phyloP scores from a whole-genome alignment of 2,888 invertebrate genomes.

The Branchipolynoe longqiensis region DNA sequence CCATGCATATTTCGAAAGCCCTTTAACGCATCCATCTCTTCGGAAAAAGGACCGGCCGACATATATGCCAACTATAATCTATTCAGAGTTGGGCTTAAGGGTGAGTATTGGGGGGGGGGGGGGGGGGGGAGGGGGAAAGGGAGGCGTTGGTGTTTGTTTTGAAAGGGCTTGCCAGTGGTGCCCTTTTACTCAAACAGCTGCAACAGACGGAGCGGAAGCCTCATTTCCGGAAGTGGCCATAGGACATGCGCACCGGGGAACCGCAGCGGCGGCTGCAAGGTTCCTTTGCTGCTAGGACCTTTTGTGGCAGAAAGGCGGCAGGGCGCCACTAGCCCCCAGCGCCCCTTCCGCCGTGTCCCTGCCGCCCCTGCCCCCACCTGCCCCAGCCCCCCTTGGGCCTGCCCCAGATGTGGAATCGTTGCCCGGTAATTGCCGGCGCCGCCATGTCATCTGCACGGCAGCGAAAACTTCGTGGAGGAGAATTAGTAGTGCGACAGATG shows the following conservation, averaged over 20 bases:
- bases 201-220: slow-evolving; percentile 48
- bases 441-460: slow-evolving; percentile 41
- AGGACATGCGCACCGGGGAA: slow-evolving; percentile 18
- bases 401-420: slow-evolving; percentile 42
- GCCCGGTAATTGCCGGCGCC: slow-evolving; percentile 38
- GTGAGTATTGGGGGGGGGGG: too few relatives aligned
- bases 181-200: slow-evolving; percentile 48
- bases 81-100: not conserved
- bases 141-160: slow-evolving; percentile 19
- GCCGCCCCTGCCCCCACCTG: too few relatives aligned
- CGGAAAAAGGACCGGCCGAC: too few relatives aligned
- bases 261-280: not conserved
- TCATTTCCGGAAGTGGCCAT: slow-evolving; percentile 35
- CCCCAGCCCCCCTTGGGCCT: not conserved
- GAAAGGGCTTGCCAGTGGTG: slow-evolving; percentile 46
- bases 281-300: slow-evolving; percentile 40
- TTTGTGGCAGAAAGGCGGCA: slow-evolving; percentile 45
- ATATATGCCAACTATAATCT: slow-evolving; percentile 24
- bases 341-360: too few relatives aligned
- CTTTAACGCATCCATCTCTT: too few relatives aligned
- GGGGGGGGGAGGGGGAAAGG: too few relatives aligned
- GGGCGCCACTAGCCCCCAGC: not conserved
- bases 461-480: slow-evolving; percentile 41
- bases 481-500: slow-evolving; percentile 41
- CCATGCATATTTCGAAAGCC: too few relatives aligned